Percentiles rank a stretch among this genome's conserved stretches.
Evolutionary conservation across 2,888 invertebrate genomes (phyloP).

Genomic region (Mylabris sibirica): DNA sequence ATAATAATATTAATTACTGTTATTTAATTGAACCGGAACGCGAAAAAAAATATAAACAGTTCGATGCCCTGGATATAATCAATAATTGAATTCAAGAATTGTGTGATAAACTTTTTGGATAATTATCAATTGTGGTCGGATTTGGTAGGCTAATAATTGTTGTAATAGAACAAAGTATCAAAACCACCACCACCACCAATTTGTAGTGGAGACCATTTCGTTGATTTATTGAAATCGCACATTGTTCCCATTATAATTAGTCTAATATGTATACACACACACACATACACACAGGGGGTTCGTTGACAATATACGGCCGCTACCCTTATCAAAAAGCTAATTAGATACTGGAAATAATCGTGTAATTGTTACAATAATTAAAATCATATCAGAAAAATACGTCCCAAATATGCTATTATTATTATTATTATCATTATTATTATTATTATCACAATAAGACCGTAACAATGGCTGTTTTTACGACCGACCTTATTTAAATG

Average conservation of each 20-base stretch:
- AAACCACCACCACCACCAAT: background rate
- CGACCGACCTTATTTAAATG: background rate
- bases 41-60: too few relatives aligned
- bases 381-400: too few relatives aligned
- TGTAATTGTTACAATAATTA: too few relatives aligned
- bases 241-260: background rate
- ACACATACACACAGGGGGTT: too few relatives aligned
- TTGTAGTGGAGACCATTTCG: background rate
- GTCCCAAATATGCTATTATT: too few relatives aligned
- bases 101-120: background rate
- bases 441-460: background rate
- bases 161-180: slow-evolving; percentile 1
- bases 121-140: background rate
- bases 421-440: too few relatives aligned
- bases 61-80: too few relatives aligned
- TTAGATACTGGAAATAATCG: too few relatives aligned
- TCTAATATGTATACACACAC: background rate
- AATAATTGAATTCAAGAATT: background rate
- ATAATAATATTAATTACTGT: too few relatives aligned
- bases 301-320: too few relatives aligned
- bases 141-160: slow-evolving; percentile 1
- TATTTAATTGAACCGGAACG: too few relatives aligned
- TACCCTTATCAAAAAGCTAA: too few relatives aligned
- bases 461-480: background rate
- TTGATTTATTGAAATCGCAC: slow-evolving; percentile 4